Evolutionary conservation across 2,797 vertebrate species (phyloP), one percentile per base, ranked within the genome.

Genomic region (Apogon hyalosoma): DNA sequence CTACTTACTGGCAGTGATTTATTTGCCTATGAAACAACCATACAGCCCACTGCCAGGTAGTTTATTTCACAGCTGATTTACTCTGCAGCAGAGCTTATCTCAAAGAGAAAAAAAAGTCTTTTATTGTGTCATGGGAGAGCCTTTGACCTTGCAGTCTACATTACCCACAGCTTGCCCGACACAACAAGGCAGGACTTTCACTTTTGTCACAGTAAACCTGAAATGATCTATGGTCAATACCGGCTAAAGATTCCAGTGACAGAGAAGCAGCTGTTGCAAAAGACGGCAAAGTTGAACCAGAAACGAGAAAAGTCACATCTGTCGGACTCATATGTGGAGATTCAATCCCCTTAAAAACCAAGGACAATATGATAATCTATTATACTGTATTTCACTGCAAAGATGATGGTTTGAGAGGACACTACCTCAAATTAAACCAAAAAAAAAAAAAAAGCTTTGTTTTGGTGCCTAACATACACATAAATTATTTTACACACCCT

Each of bases 111-210:
- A 63, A n/a, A 51, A 43, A 38, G 11, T 50, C 8, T 47, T 63
- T 46, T 36, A 55, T 11, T 67, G n/a, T 54, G 19, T 47, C 68
- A 56, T 0, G 11, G 12, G 4, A 3, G n/a, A 74, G 62, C 38
- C 36, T 72, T 42, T 62, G 71, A 71, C 81, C 80, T 81, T 78
- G 56, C 18, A 62, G 36, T 7, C 19, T 11, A 7, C 16, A 24
- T 12, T 62, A 56, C 42, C 43, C 15, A 11, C 40, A 61, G 63
- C 79, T 60, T 61, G 13, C 1, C 15, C 13, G 60, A 70, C 76
- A 71, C 52, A 79, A 59, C 58, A 69, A 38, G 50, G 36, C 43
- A n/a, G n/a, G 11, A 42, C 56, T 73, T 63, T 71, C 54, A 43
- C 56, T 68, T 65, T 43, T 53, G 16, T 46, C 64, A 75, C 70